Evolutionary conservation across 2,113 vertebrate species (phyloP), one percentile per base, ranked within the genome.

Genomic region (Hippotragus niger): DNA sequence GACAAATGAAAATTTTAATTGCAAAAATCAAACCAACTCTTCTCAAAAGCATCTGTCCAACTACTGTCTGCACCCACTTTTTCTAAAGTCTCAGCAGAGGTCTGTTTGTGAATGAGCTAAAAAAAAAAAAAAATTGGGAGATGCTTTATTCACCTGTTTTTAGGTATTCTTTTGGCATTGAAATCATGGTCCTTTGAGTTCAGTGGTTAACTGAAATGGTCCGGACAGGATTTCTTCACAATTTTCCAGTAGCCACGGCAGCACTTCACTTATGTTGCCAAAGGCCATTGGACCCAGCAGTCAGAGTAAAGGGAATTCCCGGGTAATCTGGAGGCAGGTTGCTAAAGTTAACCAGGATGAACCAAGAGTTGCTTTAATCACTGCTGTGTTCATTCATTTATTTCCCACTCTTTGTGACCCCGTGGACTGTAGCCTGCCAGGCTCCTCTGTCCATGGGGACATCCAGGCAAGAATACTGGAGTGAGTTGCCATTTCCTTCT

Each of bases 21-120:
- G 50, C 9, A 50, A 96, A 94, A 94, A 94, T 92, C 27, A 91
- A 94, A 94, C 80, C 33, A 89, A 36, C 3, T 21, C 12, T 45
- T 8, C 92, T 97, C 0, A 0, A 88, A 97, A 93, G 13, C 55
- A 50, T 0, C 21, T 55, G 4, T 74, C 94, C 85, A 95, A 98
- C 19, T 52, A 97, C 19, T 52, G 11, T 74, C 95, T 98, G 95
- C 0, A 99, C 98, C 98, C 98, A 99, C 23, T 80, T 55, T 64
- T 96, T 97, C 12, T 97, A 95, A 83, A 98, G 7, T 99, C 95
- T 92, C 98, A 90, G 92, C 98, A 99, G 76, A 98, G 96, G 17
- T 95, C 93, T 96, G 45, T 96, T 87, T 80, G 0, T 95, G 81
- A 97, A 97, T 98, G 84, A 99, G 94, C 57, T 98, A 76, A 76